Base-by-base conservation (phyloP, 2,113 vertebrate genomes). In the Carettochelys insculpta region DNA sequence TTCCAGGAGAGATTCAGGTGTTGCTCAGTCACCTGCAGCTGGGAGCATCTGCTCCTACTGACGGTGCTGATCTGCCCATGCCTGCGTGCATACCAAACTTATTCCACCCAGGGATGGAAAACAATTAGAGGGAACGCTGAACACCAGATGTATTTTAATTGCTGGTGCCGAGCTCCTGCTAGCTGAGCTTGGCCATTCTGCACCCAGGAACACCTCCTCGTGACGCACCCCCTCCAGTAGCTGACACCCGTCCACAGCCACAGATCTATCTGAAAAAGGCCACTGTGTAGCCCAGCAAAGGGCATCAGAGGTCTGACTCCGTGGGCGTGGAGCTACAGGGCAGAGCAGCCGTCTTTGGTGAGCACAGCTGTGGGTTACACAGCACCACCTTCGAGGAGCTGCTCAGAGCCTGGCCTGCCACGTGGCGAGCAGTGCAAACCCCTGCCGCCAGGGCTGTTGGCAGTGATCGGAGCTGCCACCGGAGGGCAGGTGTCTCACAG, bases 131-230 rank as follows among this genome's bases (percentile, higher is more conserved):
- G n/a, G n/a, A n/a, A n/a, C n/a, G n/a, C n/a, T n/a, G n/a, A n/a
- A n/a, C n/a, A n/a, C n/a, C n/a, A n/a, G n/a, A n/a, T n/a, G 61
- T 34, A 29, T 19, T 91, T 92, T 95, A 93, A 91, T 92, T 95
- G 95, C 91, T 91, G 83, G 85, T 80, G 43, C 78, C 79, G 7
- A 86, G 31, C n/a, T n/a, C n/a, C n/a, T n/a, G n/a, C n/a, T n/a
- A n/a, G n/a, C n/a, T 89, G 51, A 50, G 47, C 34, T 88, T 86
- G 45, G 31, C 56, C 86, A 91, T 84, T 1, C 54, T 90, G 78
- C n/a, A 92, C 65, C 76, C 45, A n/a, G 58, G 48, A 31, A 61
- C 54, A 92, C 71, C 51, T 90, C 34, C 25, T 25, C 61, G 48
- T 48, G 56, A 86, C 41, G 16, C 56, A 92, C 79, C 54, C 45